These are phyloP conservation scores for Drosophila mayri DNA, from an alignment of 1,140 invertebrate species.

Conservation along the genomic window DNA sequence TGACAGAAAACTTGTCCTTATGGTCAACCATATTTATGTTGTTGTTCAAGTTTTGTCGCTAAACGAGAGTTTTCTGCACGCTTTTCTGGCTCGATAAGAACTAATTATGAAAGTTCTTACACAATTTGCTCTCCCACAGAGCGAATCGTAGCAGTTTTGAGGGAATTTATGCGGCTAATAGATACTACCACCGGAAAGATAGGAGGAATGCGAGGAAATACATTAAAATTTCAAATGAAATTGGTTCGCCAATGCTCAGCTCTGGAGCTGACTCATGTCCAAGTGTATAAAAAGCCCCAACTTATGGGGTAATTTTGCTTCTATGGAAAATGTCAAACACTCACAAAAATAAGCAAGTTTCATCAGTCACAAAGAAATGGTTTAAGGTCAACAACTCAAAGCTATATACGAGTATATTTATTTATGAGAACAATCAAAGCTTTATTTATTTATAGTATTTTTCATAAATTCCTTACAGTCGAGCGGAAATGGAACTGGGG, in stretches of 20 bases:
- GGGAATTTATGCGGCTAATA: slow-evolving; percentile 24
- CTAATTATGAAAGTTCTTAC: slow-evolving; percentile 48
- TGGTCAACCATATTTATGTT: slow-evolving; percentile 47
- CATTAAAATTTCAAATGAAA: slow-evolving; percentile 45
- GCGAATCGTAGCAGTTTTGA: neutral
- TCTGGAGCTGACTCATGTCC: slow-evolving; percentile 29
- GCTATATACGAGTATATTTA: slow-evolving; percentile 1
- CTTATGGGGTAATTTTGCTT: neutral
- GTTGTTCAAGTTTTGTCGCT: slow-evolving; percentile 39
- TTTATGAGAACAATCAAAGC: neutral
- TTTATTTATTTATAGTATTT: neutral
- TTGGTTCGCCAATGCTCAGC: slow-evolving; percentile 13
- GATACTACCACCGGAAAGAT: slow-evolving; percentile 24
- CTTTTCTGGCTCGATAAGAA: slow-evolving; percentile 46
- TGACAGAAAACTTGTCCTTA: slow-evolving; percentile 51
- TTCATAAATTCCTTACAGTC: slow-evolving; percentile 9
- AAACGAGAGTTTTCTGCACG: slow-evolving; percentile 43
- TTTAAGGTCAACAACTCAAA: slow-evolving; percentile 15
- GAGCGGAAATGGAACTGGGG: slow-evolving; percentile 29
- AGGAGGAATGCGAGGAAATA: slow-evolving; percentile 14
- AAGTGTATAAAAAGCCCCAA: slow-evolving; percentile 19
- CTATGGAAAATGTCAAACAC: slow-evolving; percentile 36
- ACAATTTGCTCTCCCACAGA: slow-evolving; percentile 15
- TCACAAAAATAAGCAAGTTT: slow-evolving; percentile 8
- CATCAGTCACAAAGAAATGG: slow-evolving; percentile 4